Evolutionary conservation across 2,797 vertebrate genomes (phyloP).

Genomic region (Oryzias sinensis): DNA sequence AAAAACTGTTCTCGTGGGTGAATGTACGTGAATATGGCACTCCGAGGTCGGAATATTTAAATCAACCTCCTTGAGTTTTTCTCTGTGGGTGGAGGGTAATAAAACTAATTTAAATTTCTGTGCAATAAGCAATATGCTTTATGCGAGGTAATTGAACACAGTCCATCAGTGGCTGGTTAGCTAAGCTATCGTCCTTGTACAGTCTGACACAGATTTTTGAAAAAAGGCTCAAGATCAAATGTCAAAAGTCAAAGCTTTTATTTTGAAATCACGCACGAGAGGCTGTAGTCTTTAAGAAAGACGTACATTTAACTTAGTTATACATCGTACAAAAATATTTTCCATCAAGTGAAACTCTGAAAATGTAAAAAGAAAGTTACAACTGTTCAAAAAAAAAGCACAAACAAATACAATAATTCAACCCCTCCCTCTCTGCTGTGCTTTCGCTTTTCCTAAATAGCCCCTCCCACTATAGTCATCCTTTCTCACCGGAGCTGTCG

Average conservation of each 20-base stretch:
- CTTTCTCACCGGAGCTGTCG: too few relatives aligned
- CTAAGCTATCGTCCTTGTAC: slow-evolving; percentile 9
- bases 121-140: slow-evolving; percentile 13
- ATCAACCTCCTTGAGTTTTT: slow-evolving; percentile 38
- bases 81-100: slow-evolving; percentile 21
- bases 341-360: too few relatives aligned
- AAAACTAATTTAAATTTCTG: slow-evolving; percentile 41
- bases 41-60: slow-evolving; percentile 49
- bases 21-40: slow-evolving; percentile 65
- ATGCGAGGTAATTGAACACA: not conserved
- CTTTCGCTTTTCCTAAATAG: too few relatives aligned
- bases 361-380: too few relatives aligned
- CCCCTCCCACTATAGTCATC: too few relatives aligned
- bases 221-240: slow-evolving; percentile 8
- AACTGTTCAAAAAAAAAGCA: too few relatives aligned
- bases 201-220: not conserved
- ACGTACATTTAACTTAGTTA: too few relatives aligned
- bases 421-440: too few relatives aligned
- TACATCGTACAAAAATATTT: too few relatives aligned
- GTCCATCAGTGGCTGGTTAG: slow-evolving; percentile 7
- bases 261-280: not conserved
- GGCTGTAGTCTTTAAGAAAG: not conserved
- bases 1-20: slow-evolving; percentile 47
- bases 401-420: too few relatives aligned
- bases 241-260: not conserved